Conservation (phyloP, 2,113 vertebrate genomes). For the Haliaeetus leucogaster region DNA sequence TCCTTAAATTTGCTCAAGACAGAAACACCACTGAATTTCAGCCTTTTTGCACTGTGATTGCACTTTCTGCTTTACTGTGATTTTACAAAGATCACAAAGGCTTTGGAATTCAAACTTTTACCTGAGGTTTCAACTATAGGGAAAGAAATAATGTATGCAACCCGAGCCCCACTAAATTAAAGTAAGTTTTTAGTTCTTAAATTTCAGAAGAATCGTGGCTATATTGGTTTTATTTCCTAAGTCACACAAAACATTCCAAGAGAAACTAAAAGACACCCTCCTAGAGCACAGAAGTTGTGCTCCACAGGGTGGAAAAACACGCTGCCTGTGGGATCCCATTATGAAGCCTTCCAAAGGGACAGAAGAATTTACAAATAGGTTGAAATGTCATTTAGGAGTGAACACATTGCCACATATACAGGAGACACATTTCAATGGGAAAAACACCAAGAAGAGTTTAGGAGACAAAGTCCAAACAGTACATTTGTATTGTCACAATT, state of each 20-base stretch:
- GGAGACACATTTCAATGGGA: background rate
- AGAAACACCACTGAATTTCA: background rate
- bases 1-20: background rate
- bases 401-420: fast-evolving
- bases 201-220: background rate
- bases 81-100: background rate
- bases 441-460: background rate
- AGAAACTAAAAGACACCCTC: background rate
- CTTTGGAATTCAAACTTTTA: background rate
- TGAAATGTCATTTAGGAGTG: fast-evolving
- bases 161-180: fast-evolving
- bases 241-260: background rate
- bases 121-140: background rate
- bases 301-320: fast-evolving
- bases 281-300: background rate
- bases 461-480: background rate
- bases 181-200: background rate
- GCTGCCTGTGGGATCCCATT: fast-evolving
- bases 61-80: background rate
- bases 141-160: fast-evolving
- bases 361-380: fast-evolving
- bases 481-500: fast-evolving
- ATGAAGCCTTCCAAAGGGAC: background rate
- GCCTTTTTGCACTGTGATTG: background rate
- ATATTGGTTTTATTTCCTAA: background rate